These are phyloP conservation scores for Trachelus stipa DNA, from an alignment of 2,888 invertebrate species.

Conservation along the genomic window DNA sequence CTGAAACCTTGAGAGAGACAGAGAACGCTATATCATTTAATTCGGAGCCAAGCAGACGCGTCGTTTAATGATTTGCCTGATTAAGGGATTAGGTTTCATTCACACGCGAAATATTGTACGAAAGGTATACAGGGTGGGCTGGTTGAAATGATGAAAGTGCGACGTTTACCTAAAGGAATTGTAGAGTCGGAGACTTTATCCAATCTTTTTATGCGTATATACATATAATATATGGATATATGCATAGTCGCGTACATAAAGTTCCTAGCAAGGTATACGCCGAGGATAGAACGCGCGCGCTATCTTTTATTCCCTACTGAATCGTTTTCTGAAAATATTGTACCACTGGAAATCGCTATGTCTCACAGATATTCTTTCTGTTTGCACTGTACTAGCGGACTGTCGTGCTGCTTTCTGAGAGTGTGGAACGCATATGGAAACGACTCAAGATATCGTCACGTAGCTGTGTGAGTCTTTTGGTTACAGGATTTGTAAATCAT, in stretches of 20 bases:
- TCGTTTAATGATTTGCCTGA: not conserved
- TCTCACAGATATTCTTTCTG: not conserved
- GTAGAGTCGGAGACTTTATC: not conserved
- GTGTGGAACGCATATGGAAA: not conserved
- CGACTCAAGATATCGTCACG: not conserved
- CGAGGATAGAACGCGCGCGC: not conserved
- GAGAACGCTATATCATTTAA: not conserved
- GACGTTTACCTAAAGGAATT: not conserved
- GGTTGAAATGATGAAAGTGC: not conserved
- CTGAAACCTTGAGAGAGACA: too few relatives aligned
- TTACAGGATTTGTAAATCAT: not conserved
- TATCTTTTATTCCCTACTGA: not conserved
- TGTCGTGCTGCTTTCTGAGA: too few relatives aligned
- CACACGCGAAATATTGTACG: not conserved
- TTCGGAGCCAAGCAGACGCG: not conserved
- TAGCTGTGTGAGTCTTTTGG: not conserved
- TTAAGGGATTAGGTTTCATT: not conserved
- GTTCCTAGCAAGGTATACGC: not conserved
- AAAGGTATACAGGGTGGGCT: not conserved
- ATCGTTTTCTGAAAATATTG: not conserved
- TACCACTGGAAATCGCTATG: not conserved
- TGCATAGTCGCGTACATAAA: not conserved
- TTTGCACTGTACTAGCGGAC: not conserved
- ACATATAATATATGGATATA: not conserved
- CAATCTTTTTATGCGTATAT: not conserved